These are phyloP conservation scores for Ectropis grisescens DNA, from an alignment of 1,140 invertebrate genomes.

Conservation along the genomic window DNA sequence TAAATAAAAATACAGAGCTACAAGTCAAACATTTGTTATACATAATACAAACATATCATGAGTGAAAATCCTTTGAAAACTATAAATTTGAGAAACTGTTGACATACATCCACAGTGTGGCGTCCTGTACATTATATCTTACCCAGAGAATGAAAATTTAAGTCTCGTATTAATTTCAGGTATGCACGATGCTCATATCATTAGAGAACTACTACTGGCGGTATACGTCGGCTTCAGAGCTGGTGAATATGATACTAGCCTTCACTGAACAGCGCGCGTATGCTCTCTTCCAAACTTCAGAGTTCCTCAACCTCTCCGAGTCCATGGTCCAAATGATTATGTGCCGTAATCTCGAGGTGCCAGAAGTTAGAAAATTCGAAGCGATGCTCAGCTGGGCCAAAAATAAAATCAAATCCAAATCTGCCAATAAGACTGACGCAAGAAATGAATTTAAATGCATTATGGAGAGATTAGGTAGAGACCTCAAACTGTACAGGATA, in stretches of 20 bases:
- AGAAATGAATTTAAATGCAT: conserved; percentile 92
- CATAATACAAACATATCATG: no score
- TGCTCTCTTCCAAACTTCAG: conserved; percentile 84
- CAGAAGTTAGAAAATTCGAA: conserved; percentile 94
- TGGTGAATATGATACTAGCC: conserved; percentile 94
- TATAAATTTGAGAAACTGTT: no score
- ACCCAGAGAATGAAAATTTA: no score
- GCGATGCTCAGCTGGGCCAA: conserved; percentile 92
- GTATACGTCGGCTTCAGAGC: conserved; percentile 92
- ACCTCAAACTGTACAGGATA: conserved; percentile 91
- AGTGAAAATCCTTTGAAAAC: no score
- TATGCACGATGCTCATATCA: conserved; percentile 92
- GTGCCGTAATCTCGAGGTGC: conserved; percentile 86
- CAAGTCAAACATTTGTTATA: no score
- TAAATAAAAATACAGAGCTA: no score
- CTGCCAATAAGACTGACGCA: conserved; percentile 82
- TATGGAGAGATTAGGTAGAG: conserved; percentile 90
- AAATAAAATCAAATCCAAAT: conserved; percentile 84
- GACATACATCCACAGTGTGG: no score
- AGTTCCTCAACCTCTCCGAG: conserved; percentile 90
- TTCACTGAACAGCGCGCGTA: conserved; percentile 90
- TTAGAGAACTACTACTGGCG: conserved; percentile 96
- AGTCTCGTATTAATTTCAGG: no score
- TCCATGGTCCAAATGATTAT: conserved; percentile 97
- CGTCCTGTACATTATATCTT: no score